Percentiles rank a stretch among this genome's conserved stretches.
phyloP scores from a whole-genome alignment of 2,888 invertebrate species.

The Scelioninae gen. 1 region DNA sequence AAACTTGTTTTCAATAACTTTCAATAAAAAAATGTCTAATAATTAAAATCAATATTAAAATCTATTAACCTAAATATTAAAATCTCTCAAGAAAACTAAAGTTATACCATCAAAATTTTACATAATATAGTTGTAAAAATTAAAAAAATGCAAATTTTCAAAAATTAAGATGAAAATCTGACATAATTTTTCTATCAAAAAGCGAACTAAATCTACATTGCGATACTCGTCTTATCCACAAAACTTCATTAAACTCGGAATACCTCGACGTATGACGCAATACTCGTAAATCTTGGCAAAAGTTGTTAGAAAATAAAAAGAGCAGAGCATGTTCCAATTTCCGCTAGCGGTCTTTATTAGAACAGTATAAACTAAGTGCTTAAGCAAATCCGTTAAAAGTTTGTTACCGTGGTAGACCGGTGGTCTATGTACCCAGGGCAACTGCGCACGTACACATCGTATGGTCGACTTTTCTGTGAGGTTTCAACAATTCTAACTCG shows the following conservation, averaged over 20 bases:
- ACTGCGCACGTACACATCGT: conserved; percentile 33
- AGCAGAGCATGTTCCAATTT: conserved; percentile 9
- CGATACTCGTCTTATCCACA: conserved; percentile 11
- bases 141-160: too few relatives aligned
- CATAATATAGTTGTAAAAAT: too few relatives aligned
- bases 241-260: conserved; percentile 30
- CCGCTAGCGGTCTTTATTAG: conserved; percentile 69
- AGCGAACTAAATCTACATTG: too few relatives aligned
- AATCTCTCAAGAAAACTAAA: too few relatives aligned
- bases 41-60: too few relatives aligned
- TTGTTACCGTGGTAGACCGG: conserved; percentile 63
- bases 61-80: too few relatives aligned
- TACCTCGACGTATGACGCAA: conserved; percentile 15
- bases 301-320: conserved; percentile 23
- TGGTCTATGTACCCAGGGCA: conserved; percentile 43
- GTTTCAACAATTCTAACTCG: conserved; percentile 65
- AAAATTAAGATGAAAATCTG: too few relatives aligned
- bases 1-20: too few relatives aligned
- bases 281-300: conserved; percentile 38
- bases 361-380: conserved; percentile 74
- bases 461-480: conserved; percentile 56
- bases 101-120: too few relatives aligned
- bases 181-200: too few relatives aligned
- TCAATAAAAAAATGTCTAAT: too few relatives aligned
- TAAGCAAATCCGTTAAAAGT: conserved; percentile 75